Base-by-base conservation (phyloP, 2,797 vertebrate species). In the Poecile montanus region DNA sequence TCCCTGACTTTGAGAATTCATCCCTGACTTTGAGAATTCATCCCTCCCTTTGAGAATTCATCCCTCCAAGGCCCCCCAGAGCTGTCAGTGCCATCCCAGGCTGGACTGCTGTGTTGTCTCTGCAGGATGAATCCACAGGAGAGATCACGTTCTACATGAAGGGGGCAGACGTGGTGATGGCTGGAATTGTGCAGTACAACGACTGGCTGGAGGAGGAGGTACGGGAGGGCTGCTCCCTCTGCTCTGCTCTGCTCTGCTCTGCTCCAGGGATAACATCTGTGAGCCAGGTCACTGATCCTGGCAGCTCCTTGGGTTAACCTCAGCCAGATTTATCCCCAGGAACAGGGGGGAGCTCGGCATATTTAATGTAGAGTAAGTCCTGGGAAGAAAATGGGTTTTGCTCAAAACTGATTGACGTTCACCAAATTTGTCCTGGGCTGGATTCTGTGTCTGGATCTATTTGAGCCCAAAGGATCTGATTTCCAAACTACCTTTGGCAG, bases 141-240 rank as follows among this genome's bases (percentile, higher is more conserved):
- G 99, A 99, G 91, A 99, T 99, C 92, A 99, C 99, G 0, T 99
- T 99, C 97, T 99, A 99, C 96, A 99, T 99, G 99, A 99, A 99
- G 95, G 99, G 99, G 12, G 99, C 99, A 0, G 99, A 99, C 2
- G 98, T 99, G 34, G 99, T 99, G 94, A 99, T 99, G 99, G 98
- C 99, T 1, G 99, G 99, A 68, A 99, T 99, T 3, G 99, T 99
- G 89, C 99, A 99, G 95, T 99, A 99, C 94, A 99, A 99, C 0
- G 99, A 99, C 95, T 99, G 99, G 99, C 98, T 99, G 94, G 99
- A 99, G 86, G 99, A 99, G 86, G 99, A 99, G 99, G 99, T 99
- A 70, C 0, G 8, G 45, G 4, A 32, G 18, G 7, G 54, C 34
- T 42, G 20, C 29, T 40, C 38, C 38, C 38, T 40, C 34, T 68